Evolutionary conservation across 1,140 invertebrate species (phyloP).

Genomic region (Neoseiulus cucumeris): DNA sequence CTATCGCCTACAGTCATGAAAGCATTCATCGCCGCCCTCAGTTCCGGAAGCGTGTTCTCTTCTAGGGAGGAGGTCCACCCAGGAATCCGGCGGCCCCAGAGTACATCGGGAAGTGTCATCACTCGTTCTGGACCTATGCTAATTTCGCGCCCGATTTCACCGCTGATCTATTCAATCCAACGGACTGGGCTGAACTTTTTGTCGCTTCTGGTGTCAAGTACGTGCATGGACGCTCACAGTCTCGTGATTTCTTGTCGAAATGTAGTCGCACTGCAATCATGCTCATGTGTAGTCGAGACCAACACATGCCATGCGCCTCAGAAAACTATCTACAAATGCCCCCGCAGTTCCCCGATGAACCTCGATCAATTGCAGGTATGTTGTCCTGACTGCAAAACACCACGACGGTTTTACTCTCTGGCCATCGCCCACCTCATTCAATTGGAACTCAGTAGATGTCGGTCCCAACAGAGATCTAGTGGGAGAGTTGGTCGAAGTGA

Average conservation of each 20-base stretch:
- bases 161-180: constrained; percentile 28
- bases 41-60: too few species aligned
- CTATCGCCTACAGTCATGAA: too few species aligned
- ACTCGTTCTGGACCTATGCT: constrained; percentile 23
- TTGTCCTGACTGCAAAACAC: not conserved
- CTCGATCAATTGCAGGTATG: not conserved
- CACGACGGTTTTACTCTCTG: not conserved
- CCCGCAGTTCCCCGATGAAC: too few species aligned
- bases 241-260: constrained; percentile 9
- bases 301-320: constrained; percentile 13
- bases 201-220: constrained; percentile 44
- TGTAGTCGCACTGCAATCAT: too few species aligned
- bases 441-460: not conserved
- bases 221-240: not conserved
- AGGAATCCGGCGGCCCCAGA: too few species aligned
- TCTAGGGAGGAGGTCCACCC: too few species aligned
- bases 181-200: constrained; percentile 28
- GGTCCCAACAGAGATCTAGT: constrained; percentile 25
- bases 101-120: too few species aligned
- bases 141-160: constrained; percentile 30
- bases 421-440: not conserved
- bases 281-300: not conserved
- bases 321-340: too few species aligned
- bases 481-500: constrained; percentile 30
- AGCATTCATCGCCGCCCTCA: too few species aligned